Evolutionary conservation across 2,888 invertebrate species (phyloP).

Genomic region (Ischnus inquisitorius): DNA sequence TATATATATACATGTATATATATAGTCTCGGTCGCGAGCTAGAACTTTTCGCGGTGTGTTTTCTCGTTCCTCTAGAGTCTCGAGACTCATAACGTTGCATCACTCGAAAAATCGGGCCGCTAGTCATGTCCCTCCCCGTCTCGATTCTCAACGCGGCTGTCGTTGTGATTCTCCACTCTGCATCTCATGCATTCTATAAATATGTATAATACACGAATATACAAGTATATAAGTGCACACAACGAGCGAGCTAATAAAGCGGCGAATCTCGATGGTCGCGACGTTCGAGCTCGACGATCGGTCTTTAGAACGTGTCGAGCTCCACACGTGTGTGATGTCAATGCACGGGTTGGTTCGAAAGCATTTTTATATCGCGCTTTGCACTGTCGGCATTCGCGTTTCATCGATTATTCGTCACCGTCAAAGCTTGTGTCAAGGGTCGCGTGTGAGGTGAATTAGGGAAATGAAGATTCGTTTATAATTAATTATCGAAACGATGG

Average conservation of each 20-base stretch:
- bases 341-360: not conserved
- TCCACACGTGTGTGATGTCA: not conserved
- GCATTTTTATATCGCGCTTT: not conserved
- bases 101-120: constrained; percentile 52
- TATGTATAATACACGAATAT: not conserved
- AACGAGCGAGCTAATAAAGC: not conserved
- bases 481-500: not conserved
- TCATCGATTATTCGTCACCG: not conserved
- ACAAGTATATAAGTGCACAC: not conserved
- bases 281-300: not conserved
- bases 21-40: not conserved
- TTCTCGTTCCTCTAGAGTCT: constrained; percentile 24
- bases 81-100: constrained; percentile 50
- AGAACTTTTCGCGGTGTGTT: not conserved
- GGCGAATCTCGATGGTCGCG: not conserved
- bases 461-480: not conserved
- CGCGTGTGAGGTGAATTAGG: not conserved
- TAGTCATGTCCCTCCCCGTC: constrained; percentile 49
- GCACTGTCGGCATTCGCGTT: not conserved
- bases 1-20: not conserved
- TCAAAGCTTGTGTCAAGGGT: not conserved
- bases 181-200: not conserved
- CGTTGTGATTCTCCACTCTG: constrained; percentile 12
- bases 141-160: constrained; percentile 28
- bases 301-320: not conserved